phyloP scores from a whole-genome alignment of 2,888 invertebrate species.

The Cheilosia pagana region DNA sequence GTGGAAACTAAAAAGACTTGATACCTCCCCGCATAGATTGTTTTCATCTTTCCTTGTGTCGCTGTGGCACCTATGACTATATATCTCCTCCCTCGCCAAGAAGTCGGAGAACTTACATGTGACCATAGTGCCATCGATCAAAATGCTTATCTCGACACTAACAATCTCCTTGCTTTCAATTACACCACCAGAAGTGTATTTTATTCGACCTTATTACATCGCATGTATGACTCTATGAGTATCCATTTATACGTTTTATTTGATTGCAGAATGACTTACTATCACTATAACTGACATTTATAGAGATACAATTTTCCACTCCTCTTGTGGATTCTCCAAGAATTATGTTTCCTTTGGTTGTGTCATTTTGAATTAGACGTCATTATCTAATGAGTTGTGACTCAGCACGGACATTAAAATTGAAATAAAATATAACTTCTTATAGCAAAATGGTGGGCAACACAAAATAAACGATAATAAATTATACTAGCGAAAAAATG shows the following conservation, averaged over 20 bases:
- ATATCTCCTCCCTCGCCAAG: slow-evolving; percentile 49
- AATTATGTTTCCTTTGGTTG: slow-evolving; percentile 56
- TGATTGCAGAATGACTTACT: slow-evolving; percentile 11
- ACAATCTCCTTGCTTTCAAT: slow-evolving; percentile 71
- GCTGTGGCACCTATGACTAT: background rate
- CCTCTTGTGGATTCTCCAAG: slow-evolving; percentile 21
- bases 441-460: slow-evolving; percentile 25
- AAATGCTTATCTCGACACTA: slow-evolving; percentile 73
- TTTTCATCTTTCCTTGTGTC: slow-evolving; percentile 33
- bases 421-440: slow-evolving; percentile 56
- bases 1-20: slow-evolving; percentile 30
- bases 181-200: slow-evolving; percentile 67
- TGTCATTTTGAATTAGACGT: slow-evolving; percentile 41
- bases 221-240: slow-evolving; percentile 18
- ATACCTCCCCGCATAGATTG: slow-evolving; percentile 37
- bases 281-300: slow-evolving; percentile 13
- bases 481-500: slow-evolving; percentile 24
- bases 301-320: too few species aligned
- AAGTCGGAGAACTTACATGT: slow-evolving; percentile 39
- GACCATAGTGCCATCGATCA: slow-evolving; percentile 73
- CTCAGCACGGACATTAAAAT: slow-evolving; percentile 40
- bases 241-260: slow-evolving; percentile 19
- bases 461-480: slow-evolving; percentile 40
- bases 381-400: slow-evolving; percentile 70
- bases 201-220: slow-evolving; percentile 34